Conservation (phyloP, 1,140 invertebrate species). For the Teleopsis dalmanni region DNA sequence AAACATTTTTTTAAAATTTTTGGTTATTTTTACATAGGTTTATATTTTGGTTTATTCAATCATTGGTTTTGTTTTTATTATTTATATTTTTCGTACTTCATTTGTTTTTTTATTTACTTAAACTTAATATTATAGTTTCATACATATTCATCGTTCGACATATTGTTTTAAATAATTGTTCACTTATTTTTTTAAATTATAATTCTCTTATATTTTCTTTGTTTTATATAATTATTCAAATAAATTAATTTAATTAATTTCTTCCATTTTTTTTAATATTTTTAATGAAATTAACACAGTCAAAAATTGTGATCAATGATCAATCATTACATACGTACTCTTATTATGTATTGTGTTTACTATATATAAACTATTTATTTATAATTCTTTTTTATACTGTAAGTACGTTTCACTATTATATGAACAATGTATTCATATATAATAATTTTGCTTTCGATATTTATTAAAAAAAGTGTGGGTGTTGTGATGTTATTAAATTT, state of each 20-base stretch:
- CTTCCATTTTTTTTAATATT: neutral
- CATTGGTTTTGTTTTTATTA: no score
- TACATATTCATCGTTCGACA: no score
- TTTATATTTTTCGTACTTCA: no score
- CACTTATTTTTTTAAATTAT: neutral
- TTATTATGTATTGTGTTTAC: neutral
- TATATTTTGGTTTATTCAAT: no score
- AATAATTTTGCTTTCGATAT: neutral
- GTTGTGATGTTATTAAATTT: neutral
- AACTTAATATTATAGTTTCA: no score
- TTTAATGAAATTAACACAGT: slow-evolving; percentile 4
- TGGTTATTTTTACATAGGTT: no score
- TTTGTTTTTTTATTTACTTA: no score
- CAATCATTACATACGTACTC: neutral
- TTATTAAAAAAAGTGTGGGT: neutral
- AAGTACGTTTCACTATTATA: neutral
- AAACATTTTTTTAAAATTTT: no score
- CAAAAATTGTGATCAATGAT: slow-evolving; percentile 7
- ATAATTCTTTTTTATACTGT: neutral
- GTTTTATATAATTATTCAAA: neutral
- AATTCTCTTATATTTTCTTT: neutral
- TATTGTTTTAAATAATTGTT: no score
- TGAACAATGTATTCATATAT: neutral
- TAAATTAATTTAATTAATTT: neutral
- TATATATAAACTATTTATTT: neutral